Evolutionary conservation across 2,888 invertebrate species (phyloP).

Genomic region (Phlogophora meticulosa): DNA sequence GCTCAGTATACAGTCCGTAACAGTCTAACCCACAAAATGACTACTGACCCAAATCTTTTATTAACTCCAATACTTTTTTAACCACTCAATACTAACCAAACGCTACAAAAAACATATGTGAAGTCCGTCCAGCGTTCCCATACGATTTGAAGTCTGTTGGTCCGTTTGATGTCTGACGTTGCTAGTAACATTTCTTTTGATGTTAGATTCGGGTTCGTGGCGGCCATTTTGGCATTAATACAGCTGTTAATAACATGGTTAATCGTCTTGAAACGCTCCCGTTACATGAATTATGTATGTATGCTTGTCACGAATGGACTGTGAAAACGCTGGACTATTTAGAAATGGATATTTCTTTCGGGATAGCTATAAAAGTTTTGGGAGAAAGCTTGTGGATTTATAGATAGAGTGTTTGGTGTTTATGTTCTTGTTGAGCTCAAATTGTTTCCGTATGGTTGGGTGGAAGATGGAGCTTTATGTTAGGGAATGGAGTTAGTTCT

Average conservation of each 20-base stretch:
- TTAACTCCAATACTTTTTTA: neutral
- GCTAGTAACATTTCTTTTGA: constrained; percentile 56
- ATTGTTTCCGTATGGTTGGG: constrained; percentile 25
- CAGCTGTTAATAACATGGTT: constrained; percentile 63
- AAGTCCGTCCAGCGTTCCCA: constrained; percentile 27
- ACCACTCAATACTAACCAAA: constrained; percentile 32
- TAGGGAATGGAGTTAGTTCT: neutral
- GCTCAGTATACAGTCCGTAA: neutral
- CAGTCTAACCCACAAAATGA: neutral
- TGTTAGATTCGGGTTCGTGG: constrained; percentile 43
- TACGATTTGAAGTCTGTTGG: constrained; percentile 35
- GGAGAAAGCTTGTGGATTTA: constrained; percentile 26
- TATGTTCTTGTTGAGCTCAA: constrained; percentile 18
- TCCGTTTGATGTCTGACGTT: constrained; percentile 56
- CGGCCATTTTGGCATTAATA: constrained; percentile 57
- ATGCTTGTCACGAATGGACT: constrained; percentile 56
- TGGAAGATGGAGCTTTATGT: constrained; percentile 19
- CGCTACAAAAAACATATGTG: constrained; percentile 26
- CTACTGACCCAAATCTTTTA: too few relatives aligned
- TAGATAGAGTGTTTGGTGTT: constrained; percentile 13
- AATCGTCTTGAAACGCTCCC: constrained; percentile 57
- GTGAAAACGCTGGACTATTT: constrained; percentile 56
- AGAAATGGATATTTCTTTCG: constrained; percentile 50
- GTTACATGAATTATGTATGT: constrained; percentile 65
- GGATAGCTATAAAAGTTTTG: constrained; percentile 39